Evolutionary conservation across 1,140 invertebrate genomes (phyloP), one percentile per base, ranked within the genome.

Genomic region (Pachyrhynchus sulphureomaculatus): DNA sequence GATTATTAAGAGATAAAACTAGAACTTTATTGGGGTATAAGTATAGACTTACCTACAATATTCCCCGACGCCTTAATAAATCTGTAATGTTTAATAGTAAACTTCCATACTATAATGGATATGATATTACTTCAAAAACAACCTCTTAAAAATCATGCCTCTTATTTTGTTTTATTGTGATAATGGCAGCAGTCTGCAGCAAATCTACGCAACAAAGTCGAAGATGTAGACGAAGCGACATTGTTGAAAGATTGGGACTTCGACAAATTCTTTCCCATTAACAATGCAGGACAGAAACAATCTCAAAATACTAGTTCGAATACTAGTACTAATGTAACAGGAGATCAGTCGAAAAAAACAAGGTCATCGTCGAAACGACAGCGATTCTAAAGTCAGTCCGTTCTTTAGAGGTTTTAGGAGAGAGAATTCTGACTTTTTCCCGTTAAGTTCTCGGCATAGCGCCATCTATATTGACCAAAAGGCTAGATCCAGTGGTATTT

Each of bases 161-260:
- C 34, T 49, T 48, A 48, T 58, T 48, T 60, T 42, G 47, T 18
- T 48, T 24, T 48, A 29, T 13, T 15, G 5, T 23, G 17, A 48
- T 21, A 47, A 57, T 41, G 58, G 68, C 70, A 76, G 73, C 73
- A 75, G 70, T 68, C 71, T 61, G 74, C 71, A 69, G 71, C 71
- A 69, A 71, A 72, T 74, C 66, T 63, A 62, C 57, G 45, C 36
- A 61, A 68, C 41, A 63, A 64, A 65, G 62, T 61, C 57, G 74
- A 77, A 70, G 84, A 87, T 64, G 78, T 83, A 64, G 87, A 88
- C 68, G 87, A 89, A 75, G 85, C 87, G 37, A 84, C 86, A 32
- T 80, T 91, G 24, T 78, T 92, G 42, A 88, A 88, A 76, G 89
- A 91, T 63, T 92, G 89, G 89, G 88, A 91, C 76, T 87, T 92